Conservation (phyloP, 2,888 invertebrate genomes). For the Scaptomyza cyrtandrae region DNA sequence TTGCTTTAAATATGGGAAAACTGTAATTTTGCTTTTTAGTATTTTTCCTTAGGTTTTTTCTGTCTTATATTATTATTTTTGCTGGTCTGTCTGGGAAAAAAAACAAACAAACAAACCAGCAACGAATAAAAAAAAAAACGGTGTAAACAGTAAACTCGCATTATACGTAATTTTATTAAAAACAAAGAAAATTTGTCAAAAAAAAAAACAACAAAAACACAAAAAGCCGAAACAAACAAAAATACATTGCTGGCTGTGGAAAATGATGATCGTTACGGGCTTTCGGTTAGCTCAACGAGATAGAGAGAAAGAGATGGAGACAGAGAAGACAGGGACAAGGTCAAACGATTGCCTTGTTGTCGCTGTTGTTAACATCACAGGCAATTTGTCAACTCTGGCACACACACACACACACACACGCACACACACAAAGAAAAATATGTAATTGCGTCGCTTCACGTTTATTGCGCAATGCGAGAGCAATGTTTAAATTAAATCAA, state of each 20-base stretch:
- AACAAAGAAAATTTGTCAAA: constrained; percentile 72
- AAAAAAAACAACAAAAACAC: neutral
- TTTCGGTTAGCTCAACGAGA: constrained; percentile 27
- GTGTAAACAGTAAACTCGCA: constrained; percentile 22
- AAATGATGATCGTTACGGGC: constrained; percentile 57
- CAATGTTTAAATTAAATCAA: constrained; percentile 38
- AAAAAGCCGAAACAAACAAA: neutral
- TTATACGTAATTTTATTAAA: constrained; percentile 68
- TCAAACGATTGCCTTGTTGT: constrained; percentile 34
- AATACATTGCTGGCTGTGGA: constrained; percentile 60
- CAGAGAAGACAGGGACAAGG: constrained; percentile 56
- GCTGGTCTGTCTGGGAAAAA: constrained; percentile 13
- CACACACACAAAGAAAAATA: constrained; percentile 6
- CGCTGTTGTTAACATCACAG: constrained; percentile 32
- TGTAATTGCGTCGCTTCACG: constrained; percentile 36
- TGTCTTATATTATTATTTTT: neutral
- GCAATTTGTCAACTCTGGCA: constrained; percentile 70
- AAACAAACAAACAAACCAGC: neutral
- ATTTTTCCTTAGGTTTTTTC: constrained; percentile 10
- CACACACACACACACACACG: neutral
- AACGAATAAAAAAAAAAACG: no score
- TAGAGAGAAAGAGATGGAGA: neutral
- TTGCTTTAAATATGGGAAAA: constrained; percentile 69
- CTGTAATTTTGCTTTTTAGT: constrained; percentile 42
- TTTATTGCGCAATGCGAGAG: constrained; percentile 52